Conservation (phyloP, 2,113 vertebrate genomes). For the Labeo catla region DNA sequence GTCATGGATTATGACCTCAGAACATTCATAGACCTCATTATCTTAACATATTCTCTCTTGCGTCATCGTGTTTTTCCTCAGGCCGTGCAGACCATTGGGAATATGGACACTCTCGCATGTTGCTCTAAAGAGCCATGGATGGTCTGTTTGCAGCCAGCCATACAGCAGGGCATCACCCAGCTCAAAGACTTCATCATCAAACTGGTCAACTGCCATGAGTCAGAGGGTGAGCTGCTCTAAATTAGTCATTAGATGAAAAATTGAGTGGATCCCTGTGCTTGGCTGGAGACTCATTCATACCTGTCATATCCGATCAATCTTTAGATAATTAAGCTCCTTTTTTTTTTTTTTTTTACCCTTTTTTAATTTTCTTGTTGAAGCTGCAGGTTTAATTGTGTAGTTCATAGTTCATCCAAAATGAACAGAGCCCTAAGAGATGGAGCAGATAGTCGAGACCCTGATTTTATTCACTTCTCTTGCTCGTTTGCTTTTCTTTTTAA, state of each 20-base stretch:
- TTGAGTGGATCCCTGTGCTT: neutral
- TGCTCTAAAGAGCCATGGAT: slow-evolving; percentile 86
- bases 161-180: slow-evolving; percentile 78
- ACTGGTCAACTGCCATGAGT: slow-evolving; percentile 77
- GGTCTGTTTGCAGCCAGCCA: slow-evolving; percentile 80
- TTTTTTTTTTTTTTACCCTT: slow-evolving; percentile 11
- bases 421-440: neutral
- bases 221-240: slow-evolving; percentile 66
- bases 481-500: slow-evolving; percentile 23
- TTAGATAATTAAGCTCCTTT: neutral
- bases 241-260: slow-evolving; percentile 27
- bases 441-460: neutral
- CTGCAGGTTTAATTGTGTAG: neutral
- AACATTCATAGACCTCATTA: slow-evolving; percentile 4
- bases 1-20: neutral
- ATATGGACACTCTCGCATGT: slow-evolving; percentile 78
- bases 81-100: slow-evolving; percentile 84
- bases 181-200: slow-evolving; percentile 83
- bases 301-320: slow-evolving; percentile 29
- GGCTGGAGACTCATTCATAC: slow-evolving; percentile 3
- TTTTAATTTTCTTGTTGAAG: neutral
- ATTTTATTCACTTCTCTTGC: neutral
- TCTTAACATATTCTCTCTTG: neutral
- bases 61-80: slow-evolving; percentile 53
- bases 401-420: neutral